Evolutionary conservation across 1,140 invertebrate genomes (phyloP), one percentile per base, ranked within the genome.

Genomic region (Leptinotarsa undecemlineata): DNA sequence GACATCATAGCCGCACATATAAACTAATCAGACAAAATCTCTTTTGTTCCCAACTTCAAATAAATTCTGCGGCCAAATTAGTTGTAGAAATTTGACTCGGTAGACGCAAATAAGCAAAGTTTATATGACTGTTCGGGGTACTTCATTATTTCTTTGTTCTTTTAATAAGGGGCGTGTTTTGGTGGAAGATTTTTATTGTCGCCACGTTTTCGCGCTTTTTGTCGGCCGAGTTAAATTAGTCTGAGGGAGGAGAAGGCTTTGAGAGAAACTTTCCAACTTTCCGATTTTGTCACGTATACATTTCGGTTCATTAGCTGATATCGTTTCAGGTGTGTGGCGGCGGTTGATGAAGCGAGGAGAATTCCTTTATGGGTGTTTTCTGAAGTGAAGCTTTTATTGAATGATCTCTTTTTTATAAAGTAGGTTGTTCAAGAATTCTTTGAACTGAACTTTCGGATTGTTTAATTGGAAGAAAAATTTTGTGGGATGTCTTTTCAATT

Each of bases 121-220:
- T 57, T 57, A 57, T 57, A 57, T 57, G 51, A 57, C 51, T 57
- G 51, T 57, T 57, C 51, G 51, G 51, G 33, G 51, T 19, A 57
- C 51, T 57, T 57, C 51, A 57, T 57, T 57, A 57, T 57, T 57
- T 57, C 51, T 57, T 57, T 57, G 51, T 57, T 57, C 51, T 57
- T 57, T 57, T 57, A 57, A 57, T 57, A 57, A 57, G 51, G 51
- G 51, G 51, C 51, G 51, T 15, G 17, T 57, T 57, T 57, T 8
- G 51, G 51, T 17, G 3, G 14, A 57, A n/a, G 51, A 57, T 15
- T 57, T 57, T 57, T 57, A 57, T 57, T 57, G 51, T 57, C 51
- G 15, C 51, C 51, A 57, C 51, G 15, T 57, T 57, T 57, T 57
- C 51, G 51, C 51, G 51, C 51, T 57, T 57, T 57, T 57, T 57